phyloP scores from a whole-genome alignment of 2,797 vertebrate genomes.

The Platyrinchus mystaceus region DNA sequence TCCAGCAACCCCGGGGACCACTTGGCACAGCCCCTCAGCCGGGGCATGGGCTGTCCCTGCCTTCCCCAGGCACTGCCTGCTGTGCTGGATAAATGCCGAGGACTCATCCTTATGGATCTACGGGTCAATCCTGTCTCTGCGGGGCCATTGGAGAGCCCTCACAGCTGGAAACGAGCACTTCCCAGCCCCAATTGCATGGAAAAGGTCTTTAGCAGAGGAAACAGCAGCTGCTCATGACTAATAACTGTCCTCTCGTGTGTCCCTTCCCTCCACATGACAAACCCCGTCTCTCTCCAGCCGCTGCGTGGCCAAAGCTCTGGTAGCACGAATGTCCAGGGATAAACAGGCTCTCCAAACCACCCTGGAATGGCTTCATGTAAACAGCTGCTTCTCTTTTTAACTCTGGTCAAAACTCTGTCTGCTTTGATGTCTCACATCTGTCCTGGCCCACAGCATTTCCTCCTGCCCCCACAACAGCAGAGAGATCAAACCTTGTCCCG shows the following conservation, averaged over 20 bases:
- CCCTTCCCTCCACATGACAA: background rate
- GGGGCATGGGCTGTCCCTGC: background rate
- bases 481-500: background rate
- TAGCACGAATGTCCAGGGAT: background rate
- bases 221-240: conserved; percentile 8
- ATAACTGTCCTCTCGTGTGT: background rate
- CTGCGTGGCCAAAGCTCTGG: background rate
- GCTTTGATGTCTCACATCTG: conserved; percentile 31
- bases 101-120: background rate
- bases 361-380: conserved; percentile 37
- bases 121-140: accelerated
- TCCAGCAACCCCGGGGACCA: background rate
- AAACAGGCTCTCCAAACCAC: conserved; percentile 16
- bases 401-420: background rate
- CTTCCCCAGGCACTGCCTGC: background rate
- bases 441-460: background rate
- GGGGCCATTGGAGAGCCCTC: background rate
- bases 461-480: background rate
- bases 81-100: background rate
- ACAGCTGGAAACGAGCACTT: background rate
- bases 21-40: background rate
- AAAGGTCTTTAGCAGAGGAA: background rate
- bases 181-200: background rate
- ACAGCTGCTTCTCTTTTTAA: background rate
- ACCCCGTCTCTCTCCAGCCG: background rate